Evolutionary conservation across 2,113 vertebrate genomes (phyloP), one percentile per base, ranked within the genome.

Genomic region (Chrysemys picta): DNA sequence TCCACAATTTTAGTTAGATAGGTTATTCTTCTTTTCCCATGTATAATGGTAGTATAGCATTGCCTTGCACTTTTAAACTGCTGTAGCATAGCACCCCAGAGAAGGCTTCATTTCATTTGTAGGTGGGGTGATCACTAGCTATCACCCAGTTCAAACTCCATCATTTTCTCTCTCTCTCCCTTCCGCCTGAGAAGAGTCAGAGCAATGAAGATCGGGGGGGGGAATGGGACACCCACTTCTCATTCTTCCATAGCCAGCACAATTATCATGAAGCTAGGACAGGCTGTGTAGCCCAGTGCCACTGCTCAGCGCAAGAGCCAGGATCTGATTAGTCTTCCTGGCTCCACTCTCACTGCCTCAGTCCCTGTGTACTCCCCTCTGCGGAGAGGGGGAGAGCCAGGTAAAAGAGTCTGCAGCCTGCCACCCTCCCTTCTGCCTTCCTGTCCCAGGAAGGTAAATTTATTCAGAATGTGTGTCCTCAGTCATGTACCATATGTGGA

Each of bases 381-480:
- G 22, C 31, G 5, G 8, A 47, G 49, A 12, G 62, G 24, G 53
- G 85, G 85, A 87, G 90, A 90, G 86, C 79, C 94, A 96, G 91
- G 93, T 89, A 95, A 92, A 94, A 21, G 93, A 45, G 31, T 62
- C 72, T 92, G 90, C 83, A 94, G 85, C 83, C 89, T 96, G 89
- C 72, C 90, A 93, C 90, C 82, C 81, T 89, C 53, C 78, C 89
- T 95, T 96, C 95, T 94, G 80, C 93, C 95, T 91, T 94, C 57
- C 57, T 96, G 94, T 96, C 87, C 89, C 95, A 95, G 95, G 94
- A 96, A 93, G 94, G 96, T 94, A 95, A 94, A 97, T 97, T 96
- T 96, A 96, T 95, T 97, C 95, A 96, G 95, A 96, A 96, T 96
- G 95, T 89, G 96, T 94, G 95, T 97, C 95, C 97, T 97, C 90